A percentile compares a stretch with the other conserved stretches of the same genome.
These are phyloP conservation scores for Geopemphigus sp. DNA, from an alignment of 1,140 invertebrate species.

Conservation along the genomic window DNA sequence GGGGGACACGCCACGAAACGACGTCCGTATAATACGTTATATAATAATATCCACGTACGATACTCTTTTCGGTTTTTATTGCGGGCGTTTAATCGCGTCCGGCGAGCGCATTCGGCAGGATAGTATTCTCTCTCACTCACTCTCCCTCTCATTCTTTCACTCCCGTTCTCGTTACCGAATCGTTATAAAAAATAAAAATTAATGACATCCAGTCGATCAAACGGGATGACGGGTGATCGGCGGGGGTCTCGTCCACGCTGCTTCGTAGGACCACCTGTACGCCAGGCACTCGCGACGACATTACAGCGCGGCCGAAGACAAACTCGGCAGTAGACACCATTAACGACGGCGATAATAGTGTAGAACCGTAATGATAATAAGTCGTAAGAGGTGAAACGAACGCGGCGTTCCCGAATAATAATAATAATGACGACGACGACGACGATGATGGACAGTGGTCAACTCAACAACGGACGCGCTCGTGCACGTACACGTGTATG, in stretches of 20 bases:
- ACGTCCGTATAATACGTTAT: neutral
- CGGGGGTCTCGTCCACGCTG: constrained; percentile 20
- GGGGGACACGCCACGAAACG: too few relatives aligned
- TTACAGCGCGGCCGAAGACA: constrained; percentile 7
- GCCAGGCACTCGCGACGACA: neutral
- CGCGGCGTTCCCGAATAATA: neutral
- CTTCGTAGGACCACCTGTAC: neutral
- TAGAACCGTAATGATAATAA: constrained; percentile 26
- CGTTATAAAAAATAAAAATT: constrained; percentile 21
- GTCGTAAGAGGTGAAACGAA: neutral
- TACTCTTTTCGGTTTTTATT: constrained; percentile 23
- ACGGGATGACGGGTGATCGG: neutral
- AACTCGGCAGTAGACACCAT: constrained; percentile 35
- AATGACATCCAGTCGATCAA: constrained; percentile 38
- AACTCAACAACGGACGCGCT: neutral
- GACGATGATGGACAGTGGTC: constrained; percentile 8
- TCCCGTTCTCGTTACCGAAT: neutral
- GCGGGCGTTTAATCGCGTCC: constrained; percentile 18
- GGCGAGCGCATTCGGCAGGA: neutral
- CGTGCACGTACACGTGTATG: neutral
- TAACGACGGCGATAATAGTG: constrained; percentile 26
- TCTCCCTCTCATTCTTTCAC: too few relatives aligned
- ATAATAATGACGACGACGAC: neutral
- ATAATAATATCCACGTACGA: too few relatives aligned
- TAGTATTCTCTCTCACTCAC: too few relatives aligned